These are phyloP conservation scores for Drosophila stalkeri DNA, from an alignment of 2,888 invertebrate species.

Conservation along the genomic window DNA sequence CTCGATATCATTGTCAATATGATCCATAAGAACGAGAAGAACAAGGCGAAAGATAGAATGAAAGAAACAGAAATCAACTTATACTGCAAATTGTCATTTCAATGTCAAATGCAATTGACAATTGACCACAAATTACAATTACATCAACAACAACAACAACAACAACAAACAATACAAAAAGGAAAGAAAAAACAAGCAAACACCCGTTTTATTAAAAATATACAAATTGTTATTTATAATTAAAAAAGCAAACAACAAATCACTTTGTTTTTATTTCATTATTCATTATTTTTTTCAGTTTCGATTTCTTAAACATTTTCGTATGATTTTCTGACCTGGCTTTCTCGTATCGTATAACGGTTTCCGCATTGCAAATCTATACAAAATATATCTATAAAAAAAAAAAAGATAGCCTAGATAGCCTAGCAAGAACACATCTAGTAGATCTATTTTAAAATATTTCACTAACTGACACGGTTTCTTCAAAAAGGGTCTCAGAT, in stretches of 20 bases:
- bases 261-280: conserved; percentile 74
- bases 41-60: background rate
- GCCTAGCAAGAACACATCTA: conserved; percentile 5
- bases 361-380: conserved; percentile 32
- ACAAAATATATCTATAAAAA: background rate
- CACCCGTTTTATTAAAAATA: conserved; percentile 82
- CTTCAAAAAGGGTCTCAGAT: conserved; percentile 52
- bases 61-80: conserved; percentile 25
- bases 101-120: conserved; percentile 52
- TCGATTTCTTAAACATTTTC: background rate
- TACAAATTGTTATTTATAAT: conserved; percentile 85
- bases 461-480: conserved; percentile 64
- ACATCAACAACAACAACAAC: conserved; percentile 58
- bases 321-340: conserved; percentile 20
- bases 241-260: conserved; percentile 79
- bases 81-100: conserved; percentile 47
- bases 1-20: conserved; percentile 48
- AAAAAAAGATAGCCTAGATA: background rate
- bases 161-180: conserved; percentile 21
- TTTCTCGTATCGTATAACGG: conserved; percentile 36
- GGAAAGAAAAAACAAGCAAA: conserved; percentile 27
- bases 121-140: conserved; percentile 58
- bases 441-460: conserved; percentile 25
- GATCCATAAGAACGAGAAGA: conserved; percentile 30
- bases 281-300: conserved; percentile 29